Evolutionary conservation across 2,797 vertebrate genomes (phyloP).

Genomic region (Triplophysa yarkandensis): DNA sequence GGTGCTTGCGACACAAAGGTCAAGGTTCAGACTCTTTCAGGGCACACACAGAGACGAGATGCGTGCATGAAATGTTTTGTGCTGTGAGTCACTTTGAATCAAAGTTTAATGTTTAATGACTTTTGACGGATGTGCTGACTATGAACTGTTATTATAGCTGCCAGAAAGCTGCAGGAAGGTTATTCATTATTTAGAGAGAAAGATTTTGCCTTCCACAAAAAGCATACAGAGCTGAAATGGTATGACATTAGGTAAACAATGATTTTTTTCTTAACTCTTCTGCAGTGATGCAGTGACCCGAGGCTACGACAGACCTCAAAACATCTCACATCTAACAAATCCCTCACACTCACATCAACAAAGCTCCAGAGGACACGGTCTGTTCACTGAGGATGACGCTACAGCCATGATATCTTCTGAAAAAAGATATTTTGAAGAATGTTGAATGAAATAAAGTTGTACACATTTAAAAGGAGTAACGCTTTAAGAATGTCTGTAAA

Average conservation of each 20-base stretch:
- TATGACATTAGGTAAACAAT: background rate
- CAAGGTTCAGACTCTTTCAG: background rate
- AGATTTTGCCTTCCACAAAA: conserved; percentile 2
- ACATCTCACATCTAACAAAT: background rate
- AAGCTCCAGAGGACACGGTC: background rate
- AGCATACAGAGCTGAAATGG: background rate
- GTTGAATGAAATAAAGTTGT: too few relatives aligned
- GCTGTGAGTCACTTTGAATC: background rate
- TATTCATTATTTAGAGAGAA: background rate
- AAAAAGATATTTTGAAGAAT: too few relatives aligned
- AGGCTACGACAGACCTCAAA: conserved; percentile 38
- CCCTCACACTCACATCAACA: background rate
- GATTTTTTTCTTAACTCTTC: background rate
- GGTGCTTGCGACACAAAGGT: background rate
- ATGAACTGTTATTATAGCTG: background rate
- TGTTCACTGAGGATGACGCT: conserved; percentile 30
- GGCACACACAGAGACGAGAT: background rate
- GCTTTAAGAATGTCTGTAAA: too few relatives aligned
- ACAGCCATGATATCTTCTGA: background rate
- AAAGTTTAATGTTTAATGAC: background rate
- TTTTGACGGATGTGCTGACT: background rate
- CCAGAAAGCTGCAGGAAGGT: background rate
- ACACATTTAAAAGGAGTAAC: too few relatives aligned
- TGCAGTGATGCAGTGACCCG: conserved; percentile 25
- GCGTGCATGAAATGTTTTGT: background rate